A percentile compares a stretch with the other conserved stretches of the same genome.
phyloP scores from a whole-genome alignment of 1,140 invertebrate species.

The Drosophila triauraria region DNA sequence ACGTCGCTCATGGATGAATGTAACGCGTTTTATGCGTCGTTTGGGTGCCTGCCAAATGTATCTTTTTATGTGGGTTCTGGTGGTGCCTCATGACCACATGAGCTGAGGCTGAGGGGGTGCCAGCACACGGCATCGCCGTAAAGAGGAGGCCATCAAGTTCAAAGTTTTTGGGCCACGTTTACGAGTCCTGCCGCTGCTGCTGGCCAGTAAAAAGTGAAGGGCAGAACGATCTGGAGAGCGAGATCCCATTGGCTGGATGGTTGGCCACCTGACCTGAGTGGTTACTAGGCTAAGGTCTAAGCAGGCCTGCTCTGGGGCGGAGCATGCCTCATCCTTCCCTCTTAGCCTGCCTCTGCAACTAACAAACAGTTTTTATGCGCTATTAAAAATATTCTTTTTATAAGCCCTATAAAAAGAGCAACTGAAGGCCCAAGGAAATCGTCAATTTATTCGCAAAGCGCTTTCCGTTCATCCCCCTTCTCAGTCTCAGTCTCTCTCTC shows the following conservation, averaged over 20 bases:
- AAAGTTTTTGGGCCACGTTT: conserved; percentile 78
- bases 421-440: conserved; percentile 60
- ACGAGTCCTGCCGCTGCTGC: conserved; percentile 56
- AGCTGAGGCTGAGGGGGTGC: background rate
- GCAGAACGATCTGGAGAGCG: conserved; percentile 18
- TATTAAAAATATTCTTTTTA: conserved; percentile 84
- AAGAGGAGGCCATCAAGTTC: conserved; percentile 72
- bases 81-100: background rate
- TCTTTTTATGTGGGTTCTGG: conserved; percentile 74
- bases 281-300: conserved; percentile 23
- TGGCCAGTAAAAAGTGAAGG: conserved; percentile 77
- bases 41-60: conserved; percentile 82
- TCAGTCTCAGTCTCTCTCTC: background rate
- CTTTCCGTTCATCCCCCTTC: conserved; percentile 30
- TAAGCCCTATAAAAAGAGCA: conserved; percentile 77
- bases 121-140: conserved; percentile 71
- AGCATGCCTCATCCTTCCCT: background rate
- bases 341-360: conserved; percentile 45
- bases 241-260: conserved; percentile 23
- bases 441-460: conserved; percentile 66
- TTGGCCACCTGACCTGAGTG: conserved; percentile 3
- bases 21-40: conserved; percentile 83
- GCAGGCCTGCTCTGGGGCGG: background rate
- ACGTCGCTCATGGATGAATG: conserved; percentile 84
- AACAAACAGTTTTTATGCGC: conserved; percentile 82